Percentiles rank a stretch among this genome's conserved stretches.
phyloP scores from a whole-genome alignment of 2,888 invertebrate species.

The Calameuta pallipes region DNA sequence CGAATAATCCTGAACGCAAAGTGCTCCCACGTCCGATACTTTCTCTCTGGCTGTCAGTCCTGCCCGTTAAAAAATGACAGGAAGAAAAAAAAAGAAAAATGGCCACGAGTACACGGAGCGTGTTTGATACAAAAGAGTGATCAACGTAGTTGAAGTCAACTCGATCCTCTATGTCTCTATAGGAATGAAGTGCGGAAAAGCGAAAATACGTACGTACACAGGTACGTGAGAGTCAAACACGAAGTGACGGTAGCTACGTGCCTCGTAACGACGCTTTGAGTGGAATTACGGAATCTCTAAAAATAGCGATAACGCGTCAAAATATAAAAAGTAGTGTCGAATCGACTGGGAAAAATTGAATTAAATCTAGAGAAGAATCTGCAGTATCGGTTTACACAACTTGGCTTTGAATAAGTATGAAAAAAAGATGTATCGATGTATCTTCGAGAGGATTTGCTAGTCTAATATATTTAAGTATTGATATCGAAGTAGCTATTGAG shows the following conservation, averaged over 20 bases:
- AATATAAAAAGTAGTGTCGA: constrained; percentile 35
- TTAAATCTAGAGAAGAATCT: background rate
- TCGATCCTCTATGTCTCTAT: background rate
- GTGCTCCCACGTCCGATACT: background rate
- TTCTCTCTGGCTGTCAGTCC: background rate
- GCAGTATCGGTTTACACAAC: background rate
- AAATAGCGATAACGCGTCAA: constrained; percentile 43
- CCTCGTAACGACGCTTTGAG: constrained; percentile 18
- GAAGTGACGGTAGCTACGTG: background rate
- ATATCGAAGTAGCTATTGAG: background rate
- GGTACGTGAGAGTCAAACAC: background rate
- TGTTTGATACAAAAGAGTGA: background rate
- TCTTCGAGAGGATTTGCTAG: background rate
- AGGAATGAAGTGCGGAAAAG: background rate
- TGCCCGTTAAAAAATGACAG: background rate
- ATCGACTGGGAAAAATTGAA: background rate
- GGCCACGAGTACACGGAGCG: background rate
- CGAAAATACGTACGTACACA: background rate
- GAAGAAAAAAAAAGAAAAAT: background rate
- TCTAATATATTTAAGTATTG: background rate
- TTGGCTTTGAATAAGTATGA: background rate
- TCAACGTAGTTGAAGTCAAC: background rate
- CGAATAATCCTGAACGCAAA: background rate
- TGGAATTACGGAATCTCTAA: constrained; percentile 51
- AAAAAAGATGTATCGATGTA: background rate